phyloP scores from a whole-genome alignment of 2,888 invertebrate species.

The Unio pictorum region DNA sequence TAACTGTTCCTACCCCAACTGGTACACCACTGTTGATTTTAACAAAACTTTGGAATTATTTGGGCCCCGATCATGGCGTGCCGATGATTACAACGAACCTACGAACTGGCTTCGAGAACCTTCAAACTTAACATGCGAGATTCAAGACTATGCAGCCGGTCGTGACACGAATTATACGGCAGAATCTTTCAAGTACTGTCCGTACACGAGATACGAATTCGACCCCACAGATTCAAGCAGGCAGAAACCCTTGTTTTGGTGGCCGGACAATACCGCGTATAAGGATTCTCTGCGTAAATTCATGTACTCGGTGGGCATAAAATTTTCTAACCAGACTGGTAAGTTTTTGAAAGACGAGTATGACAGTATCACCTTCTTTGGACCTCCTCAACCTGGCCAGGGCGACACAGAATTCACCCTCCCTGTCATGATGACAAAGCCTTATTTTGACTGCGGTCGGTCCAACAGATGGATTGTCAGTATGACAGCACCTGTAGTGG shows the following conservation, averaged over 20 bases:
- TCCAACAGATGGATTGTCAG: slow-evolving; percentile 96
- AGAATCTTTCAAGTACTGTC: slow-evolving; percentile 88
- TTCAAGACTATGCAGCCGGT: slow-evolving; percentile 78
- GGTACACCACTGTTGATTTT: slow-evolving; percentile 86
- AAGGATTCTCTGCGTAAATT: slow-evolving; percentile 70
- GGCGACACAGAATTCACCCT: slow-evolving; percentile 73
- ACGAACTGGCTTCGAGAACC: slow-evolving; percentile 95
- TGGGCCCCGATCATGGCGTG: slow-evolving; percentile 88
- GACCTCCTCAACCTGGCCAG: slow-evolving; percentile 70
- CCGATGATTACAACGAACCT: slow-evolving; percentile 79
- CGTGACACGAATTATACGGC: slow-evolving; percentile 90
- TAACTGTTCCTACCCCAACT: slow-evolving; percentile 93
- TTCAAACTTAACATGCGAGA: slow-evolving; percentile 88
- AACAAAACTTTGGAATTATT: slow-evolving; percentile 95
- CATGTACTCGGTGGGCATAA: slow-evolving; percentile 65
- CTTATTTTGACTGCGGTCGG: slow-evolving; percentile 96
- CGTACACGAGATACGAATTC: slow-evolving; percentile 53
- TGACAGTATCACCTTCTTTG: slow-evolving; percentile 64
- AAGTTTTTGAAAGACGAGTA: slow-evolving; percentile 58
- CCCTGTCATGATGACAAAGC: slow-evolving; percentile 93
- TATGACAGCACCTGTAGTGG: slow-evolving; percentile 94
- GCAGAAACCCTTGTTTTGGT: slow-evolving; percentile 76
- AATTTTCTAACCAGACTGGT: slow-evolving; percentile 67
- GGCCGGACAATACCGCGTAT: slow-evolving; percentile 93
- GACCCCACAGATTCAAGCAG: slow-evolving; percentile 22